A percentile compares a stretch with the other conserved stretches of the same genome.
Conservation (phyloP, 2,888 invertebrate genomes). For the Ethmia dodecea region DNA sequence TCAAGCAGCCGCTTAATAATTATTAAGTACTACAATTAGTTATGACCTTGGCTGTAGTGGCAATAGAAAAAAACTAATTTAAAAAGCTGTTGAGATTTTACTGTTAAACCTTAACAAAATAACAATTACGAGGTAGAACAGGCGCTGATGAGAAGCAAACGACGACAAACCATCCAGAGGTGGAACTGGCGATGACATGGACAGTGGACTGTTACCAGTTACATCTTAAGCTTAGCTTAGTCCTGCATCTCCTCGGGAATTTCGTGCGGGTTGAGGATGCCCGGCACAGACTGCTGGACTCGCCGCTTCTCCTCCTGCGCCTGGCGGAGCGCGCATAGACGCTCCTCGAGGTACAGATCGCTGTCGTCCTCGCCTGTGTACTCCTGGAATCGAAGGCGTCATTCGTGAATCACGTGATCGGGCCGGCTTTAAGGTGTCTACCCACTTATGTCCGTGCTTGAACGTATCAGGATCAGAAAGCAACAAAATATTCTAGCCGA, state of each 20-base stretch:
- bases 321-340: slow-evolving; percentile 90
- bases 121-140: too few relatives aligned
- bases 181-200: not conserved
- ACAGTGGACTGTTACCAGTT: slow-evolving; percentile 12
- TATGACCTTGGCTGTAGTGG: too few relatives aligned
- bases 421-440: not conserved
- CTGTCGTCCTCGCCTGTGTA: slow-evolving; percentile 99
- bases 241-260: slow-evolving; percentile 98
- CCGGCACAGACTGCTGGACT: slow-evolving; percentile 95
- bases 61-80: too few relatives aligned
- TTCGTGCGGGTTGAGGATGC: slow-evolving; percentile 97
- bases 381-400: slow-evolving; percentile 84
- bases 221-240: slow-evolving; percentile 45
- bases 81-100: too few relatives aligned
- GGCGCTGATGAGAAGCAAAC: too few relatives aligned
- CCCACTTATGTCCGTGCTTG: too few relatives aligned
- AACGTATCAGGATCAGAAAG: too few relatives aligned
- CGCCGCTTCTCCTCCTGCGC: slow-evolving; percentile 97
- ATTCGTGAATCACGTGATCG: not conserved
- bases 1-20: too few relatives aligned
- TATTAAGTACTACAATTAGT: too few relatives aligned
- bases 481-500: too few relatives aligned
- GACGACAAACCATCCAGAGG: too few relatives aligned
- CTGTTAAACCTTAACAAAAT: too few relatives aligned
- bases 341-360: slow-evolving; percentile 97